Base-by-base conservation (phyloP, 2,888 invertebrate genomes). In the Anticlea derivata region DNA sequence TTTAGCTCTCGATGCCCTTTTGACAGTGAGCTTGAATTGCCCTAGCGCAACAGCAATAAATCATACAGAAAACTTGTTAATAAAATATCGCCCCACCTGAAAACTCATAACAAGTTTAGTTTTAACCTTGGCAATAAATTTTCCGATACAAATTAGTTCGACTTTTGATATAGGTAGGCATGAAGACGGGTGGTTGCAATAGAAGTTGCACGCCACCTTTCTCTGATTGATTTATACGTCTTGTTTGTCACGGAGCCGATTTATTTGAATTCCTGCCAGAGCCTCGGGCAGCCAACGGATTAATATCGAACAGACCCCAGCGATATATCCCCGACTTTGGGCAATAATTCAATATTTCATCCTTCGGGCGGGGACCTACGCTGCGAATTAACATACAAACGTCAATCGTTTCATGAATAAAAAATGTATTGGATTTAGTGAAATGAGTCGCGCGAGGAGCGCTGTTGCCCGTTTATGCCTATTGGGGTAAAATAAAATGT, bases 361-460 rank as follows among this genome's bases (percentile, higher is more conserved):
- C 86, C 84, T 78, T 77, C 79, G 79, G 76, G 75, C 78, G 79
- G 84, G 80, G 86, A 86, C 85, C 86, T 83, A 80, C 81, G 78
- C 80, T 72, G 81, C 72, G 83, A 86, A 90, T 90, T 90, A 90
- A 88, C 90, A 90, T 90, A 90, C 87, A 89, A 90, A 90, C 86
- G 90, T 88, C 89, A 88, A 89, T 90, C 86, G 88, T 87, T 89
- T 84, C 88, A 89, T 90, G 89, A 89, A 90, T 90, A 89, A 89
- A 89, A 87, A 90, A 88, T 90, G 88, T 89, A 90, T 90, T 88
- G 89, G 88, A 87, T 90, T 89, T 88, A 86, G 87, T 83, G 75
- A 75, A 86, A 88, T 86, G 86, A 86, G 75, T 85, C 78, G 82
- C 80, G 82, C 81, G 78, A 78, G 78, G 73, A 68, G 75, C 70